Conservation (phyloP, 2,797 vertebrate genomes). For the Hylomyscus alleni region DNA sequence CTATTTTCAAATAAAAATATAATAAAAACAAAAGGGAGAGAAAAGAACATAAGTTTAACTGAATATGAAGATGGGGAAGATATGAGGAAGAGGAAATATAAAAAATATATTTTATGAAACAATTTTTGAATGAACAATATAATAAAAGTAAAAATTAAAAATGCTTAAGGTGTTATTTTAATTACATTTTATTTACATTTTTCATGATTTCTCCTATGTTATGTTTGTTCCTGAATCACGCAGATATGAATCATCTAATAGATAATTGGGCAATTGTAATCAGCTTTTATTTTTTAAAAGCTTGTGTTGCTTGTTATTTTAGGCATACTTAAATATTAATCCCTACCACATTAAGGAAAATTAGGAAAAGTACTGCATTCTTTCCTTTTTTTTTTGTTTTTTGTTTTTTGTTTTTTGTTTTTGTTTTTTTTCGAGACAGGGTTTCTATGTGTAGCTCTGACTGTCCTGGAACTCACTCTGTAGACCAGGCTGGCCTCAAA, state of each 20-base stretch:
- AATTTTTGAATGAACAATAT: background rate
- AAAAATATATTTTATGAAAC: background rate
- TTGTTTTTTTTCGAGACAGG: no score
- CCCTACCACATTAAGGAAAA: background rate
- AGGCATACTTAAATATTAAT: background rate
- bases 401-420: no score
- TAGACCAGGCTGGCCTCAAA: no score
- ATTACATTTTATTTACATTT: background rate
- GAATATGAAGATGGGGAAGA: background rate
- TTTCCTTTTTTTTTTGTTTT: no score
- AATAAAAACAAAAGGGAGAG: background rate
- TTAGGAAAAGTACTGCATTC: background rate
- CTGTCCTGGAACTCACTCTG: no score
- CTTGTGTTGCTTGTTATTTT: background rate
- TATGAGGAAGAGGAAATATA: background rate
- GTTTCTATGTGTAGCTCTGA: no score
- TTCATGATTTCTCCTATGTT: background rate
- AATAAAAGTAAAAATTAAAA: background rate
- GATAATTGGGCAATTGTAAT: background rate
- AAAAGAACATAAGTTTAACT: background rate
- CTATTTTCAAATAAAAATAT: background rate
- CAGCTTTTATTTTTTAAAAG: background rate
- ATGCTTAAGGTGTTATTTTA: background rate
- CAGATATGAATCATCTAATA: background rate
- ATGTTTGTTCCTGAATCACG: background rate